Conservation (phyloP, 2,888 invertebrate genomes). For the Prionchulus punctatus region DNA sequence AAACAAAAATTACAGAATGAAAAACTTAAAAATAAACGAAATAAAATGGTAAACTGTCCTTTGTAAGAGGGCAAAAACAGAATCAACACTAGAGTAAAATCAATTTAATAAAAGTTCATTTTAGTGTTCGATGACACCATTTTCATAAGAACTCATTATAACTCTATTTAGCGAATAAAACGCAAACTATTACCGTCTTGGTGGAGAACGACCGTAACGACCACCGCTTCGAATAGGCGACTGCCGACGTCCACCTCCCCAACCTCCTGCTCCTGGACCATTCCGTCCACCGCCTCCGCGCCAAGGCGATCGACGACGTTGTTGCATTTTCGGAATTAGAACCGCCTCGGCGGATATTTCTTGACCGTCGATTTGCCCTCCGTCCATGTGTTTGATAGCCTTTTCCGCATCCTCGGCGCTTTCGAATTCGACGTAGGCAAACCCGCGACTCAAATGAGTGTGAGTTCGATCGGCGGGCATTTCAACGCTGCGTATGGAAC, state of each 20-base stretch:
- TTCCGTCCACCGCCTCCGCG: constrained; percentile 5
- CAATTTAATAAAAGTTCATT: neutral
- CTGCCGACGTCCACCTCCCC: no score
- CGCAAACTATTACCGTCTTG: neutral
- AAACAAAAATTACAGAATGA: neutral
- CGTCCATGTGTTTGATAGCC: constrained; percentile 98
- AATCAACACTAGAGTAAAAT: no score
- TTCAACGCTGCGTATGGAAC: constrained; percentile 64
- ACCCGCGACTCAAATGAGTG: constrained; percentile 69
- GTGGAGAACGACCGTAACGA: neutral
- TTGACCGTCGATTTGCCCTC: constrained; percentile 89
- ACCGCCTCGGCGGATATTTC: constrained; percentile 91
- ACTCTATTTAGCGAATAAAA: neutral
- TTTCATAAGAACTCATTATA: no score
- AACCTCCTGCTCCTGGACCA: neutral
- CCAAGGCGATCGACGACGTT: constrained; percentile 7
- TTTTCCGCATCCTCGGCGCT: constrained; percentile 89
- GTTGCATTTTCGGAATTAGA: constrained; percentile 33
- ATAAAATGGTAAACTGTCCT: neutral
- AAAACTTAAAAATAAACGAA: neutral
- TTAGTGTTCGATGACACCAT: no score
- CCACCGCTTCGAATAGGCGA: neutral
- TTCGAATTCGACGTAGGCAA: constrained; percentile 85
- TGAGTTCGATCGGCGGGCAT: constrained; percentile 74
- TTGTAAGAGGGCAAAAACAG: no score